Base-by-base conservation (phyloP, 1,140 invertebrate genomes). In the Zaprionus africanus region DNA sequence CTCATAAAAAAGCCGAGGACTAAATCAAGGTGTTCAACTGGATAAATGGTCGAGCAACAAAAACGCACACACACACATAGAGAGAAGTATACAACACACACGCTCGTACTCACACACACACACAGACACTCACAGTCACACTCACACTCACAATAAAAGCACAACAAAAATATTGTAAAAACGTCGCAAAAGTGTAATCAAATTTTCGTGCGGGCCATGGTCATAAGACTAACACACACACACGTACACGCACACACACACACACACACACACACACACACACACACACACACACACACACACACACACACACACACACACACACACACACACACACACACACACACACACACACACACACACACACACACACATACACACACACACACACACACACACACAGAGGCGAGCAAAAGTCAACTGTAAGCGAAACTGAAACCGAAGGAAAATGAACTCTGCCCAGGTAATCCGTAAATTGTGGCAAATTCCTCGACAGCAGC, bases 21-120 rank as follows among this genome's bases (percentile, higher is more conserved):
- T 69, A 74, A 68, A 69, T 74, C 71, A 69, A 74, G 71, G 65
- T 61, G 65, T 73, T 67, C 64, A 73, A 73, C 65, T 68, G 71
- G 38, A 74, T 69, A 62, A 68, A 65, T 65, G 63, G 51, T 17
- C 31, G 19, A 51, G 63, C 41, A 65, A 34, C 53, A 65, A 65
- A 36, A 56, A 13, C 24, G 6, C 41, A 17, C 41, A 43, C n/a
- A 17, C 41, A 46, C 41, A 46, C 5, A 17, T n/a, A 46, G 5
- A 46, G 1, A 46, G 4, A 43, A 13, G 13, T 17, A 43, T 15
- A n/a, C 5, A 46, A 46, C n/a, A 46, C 41, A 46, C 41, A 46
- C 41, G 15, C 6, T 34, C 31, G 31, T 34, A 22, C 22, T 34
- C 15, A n/a, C 41, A n/a, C 41, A n/a, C 15, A 43, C n/a, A 43